Percentiles rank a stretch among this genome's conserved stretches.
Evolutionary conservation across 2,797 vertebrate genomes (phyloP).

Genomic region (Knipowitschia caucasica): DNA sequence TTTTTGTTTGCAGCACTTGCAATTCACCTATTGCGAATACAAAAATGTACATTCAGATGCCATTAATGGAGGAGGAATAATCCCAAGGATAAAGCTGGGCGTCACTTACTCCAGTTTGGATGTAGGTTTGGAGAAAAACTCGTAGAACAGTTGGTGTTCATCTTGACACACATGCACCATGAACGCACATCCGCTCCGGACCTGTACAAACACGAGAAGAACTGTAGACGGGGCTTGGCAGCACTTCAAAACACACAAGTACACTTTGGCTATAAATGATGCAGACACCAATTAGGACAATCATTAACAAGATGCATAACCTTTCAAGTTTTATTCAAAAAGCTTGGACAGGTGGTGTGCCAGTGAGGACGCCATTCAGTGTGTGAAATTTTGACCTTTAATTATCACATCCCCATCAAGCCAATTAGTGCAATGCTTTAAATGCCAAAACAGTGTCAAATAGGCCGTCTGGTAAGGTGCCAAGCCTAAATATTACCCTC

Average conservation of each 20-base stretch:
- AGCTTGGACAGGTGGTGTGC: conserved; percentile 24
- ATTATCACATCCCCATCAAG: conserved; percentile 48
- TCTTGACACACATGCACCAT: conserved; percentile 99
- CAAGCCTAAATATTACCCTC: conserved; percentile 12
- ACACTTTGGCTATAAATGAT: conserved; percentile 26
- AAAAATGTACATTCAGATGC: too few relatives aligned
- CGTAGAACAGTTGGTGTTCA: conserved; percentile 93
- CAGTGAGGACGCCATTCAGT: conserved; percentile 27
- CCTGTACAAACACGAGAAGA: conserved; percentile 68
- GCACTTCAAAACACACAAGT: conserved; percentile 28
- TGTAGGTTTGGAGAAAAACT: conserved; percentile 95
- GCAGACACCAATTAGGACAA: conserved; percentile 30
- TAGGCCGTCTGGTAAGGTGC: conserved; percentile 6
- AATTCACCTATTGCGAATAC: too few relatives aligned
- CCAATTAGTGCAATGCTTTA: conserved; percentile 50
- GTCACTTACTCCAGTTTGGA: conserved; percentile 90
- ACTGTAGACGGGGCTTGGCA: conserved; percentile 8
- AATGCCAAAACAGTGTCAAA: conserved; percentile 39
- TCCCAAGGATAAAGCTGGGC: neutral
- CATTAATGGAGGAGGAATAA: too few relatives aligned
- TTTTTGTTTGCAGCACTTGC: too few relatives aligned
- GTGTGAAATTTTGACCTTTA: conserved; percentile 52
- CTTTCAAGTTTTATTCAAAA: conserved; percentile 35
- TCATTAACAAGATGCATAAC: conserved; percentile 48
- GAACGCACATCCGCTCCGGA: conserved; percentile 96